phyloP scores from a whole-genome alignment of 2,888 invertebrate species.

The Drosophila fungiperda region DNA sequence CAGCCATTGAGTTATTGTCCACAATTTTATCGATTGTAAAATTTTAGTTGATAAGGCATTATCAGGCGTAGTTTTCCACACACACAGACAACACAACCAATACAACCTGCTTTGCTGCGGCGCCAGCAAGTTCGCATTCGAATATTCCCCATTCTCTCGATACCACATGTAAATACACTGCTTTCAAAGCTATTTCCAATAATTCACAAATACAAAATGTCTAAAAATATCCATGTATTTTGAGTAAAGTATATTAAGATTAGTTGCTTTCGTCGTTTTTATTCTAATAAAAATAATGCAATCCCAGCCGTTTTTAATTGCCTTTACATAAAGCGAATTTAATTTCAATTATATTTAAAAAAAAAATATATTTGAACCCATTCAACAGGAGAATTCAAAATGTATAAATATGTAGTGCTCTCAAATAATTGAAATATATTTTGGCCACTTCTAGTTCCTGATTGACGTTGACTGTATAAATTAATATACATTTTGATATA shows the following conservation, averaged over 20 bases:
- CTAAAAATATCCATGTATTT: background rate
- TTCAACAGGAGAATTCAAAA: background rate
- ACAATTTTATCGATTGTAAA: constrained; percentile 56
- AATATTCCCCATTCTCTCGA: background rate
- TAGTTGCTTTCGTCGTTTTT: background rate
- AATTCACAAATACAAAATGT: background rate
- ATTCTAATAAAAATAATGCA: too few species aligned
- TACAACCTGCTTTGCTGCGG: constrained; percentile 13
- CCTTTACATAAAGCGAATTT: background rate
- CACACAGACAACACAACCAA: background rate
- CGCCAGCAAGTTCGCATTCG: constrained; percentile 21
- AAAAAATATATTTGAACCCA: background rate
- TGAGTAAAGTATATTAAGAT: background rate
- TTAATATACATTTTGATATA: background rate
- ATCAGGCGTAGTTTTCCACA: constrained; percentile 61
- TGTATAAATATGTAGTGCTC: background rate
- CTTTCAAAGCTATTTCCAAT: background rate
- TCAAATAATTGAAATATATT: background rate
- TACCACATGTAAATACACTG: constrained; percentile 1
- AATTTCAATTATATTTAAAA: background rate
- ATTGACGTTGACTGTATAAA: background rate
- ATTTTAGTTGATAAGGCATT: constrained; percentile 63
- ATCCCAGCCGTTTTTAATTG: too few species aligned
- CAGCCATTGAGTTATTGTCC: constrained; percentile 7
- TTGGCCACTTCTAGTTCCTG: background rate